Conservation (phyloP, 1,140 invertebrate genomes). For the Limonius californicus region DNA sequence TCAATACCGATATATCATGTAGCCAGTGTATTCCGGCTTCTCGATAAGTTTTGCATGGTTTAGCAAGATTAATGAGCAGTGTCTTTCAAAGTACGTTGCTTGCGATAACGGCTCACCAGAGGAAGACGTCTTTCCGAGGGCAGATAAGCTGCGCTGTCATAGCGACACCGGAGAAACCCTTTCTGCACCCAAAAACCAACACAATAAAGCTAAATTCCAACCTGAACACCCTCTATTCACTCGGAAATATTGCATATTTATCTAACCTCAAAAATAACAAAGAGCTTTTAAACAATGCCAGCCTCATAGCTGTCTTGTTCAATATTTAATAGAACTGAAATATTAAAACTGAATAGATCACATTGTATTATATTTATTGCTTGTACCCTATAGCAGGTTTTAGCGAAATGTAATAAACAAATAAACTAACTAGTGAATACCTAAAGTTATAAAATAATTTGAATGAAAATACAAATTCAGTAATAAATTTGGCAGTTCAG, state of each 20-base stretch:
- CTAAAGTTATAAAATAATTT: no score
- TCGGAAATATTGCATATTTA: constrained; percentile 3
- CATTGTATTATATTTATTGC: no score
- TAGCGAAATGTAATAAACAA: no score
- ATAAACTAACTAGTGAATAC: no score
- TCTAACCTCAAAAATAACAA: not conserved
- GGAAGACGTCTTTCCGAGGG: constrained; percentile 20
- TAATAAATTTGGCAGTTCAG: no score
- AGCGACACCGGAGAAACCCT: constrained; percentile 12
- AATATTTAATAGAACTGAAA: no score
- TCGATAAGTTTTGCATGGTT: constrained; percentile 48
- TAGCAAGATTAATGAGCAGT: constrained; percentile 48
- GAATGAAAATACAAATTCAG: no score
- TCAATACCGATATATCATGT: constrained; percentile 47
- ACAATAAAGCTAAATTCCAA: constrained; percentile 6
- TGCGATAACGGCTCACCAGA: constrained; percentile 15
- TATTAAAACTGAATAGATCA: no score
- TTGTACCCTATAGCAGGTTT: no score
- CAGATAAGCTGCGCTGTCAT: constrained; percentile 16
- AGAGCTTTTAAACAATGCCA: not conserved
- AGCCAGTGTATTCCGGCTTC: constrained; percentile 31
- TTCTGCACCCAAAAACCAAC: not conserved
- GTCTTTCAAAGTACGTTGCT: constrained; percentile 39
- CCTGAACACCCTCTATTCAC: not conserved
- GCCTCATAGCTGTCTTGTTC: no score